A percentile compares a stretch with the other conserved stretches of the same genome.
Evolutionary conservation across 2,113 vertebrate species (phyloP).

Genomic region (Choloepus hoffmanni): DNA sequence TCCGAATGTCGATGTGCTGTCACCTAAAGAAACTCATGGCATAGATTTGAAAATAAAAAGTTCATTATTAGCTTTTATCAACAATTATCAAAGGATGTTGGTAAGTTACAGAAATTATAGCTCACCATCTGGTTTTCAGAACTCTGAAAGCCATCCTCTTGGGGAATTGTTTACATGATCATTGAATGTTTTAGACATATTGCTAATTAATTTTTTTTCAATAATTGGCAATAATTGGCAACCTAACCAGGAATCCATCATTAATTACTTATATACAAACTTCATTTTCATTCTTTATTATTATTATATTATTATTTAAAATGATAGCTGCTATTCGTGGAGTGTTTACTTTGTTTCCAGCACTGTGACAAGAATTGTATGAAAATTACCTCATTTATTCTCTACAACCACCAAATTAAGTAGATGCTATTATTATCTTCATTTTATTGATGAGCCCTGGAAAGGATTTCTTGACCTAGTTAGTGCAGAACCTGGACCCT

Average conservation of each 20-base stretch:
- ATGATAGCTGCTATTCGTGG: background rate
- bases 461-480: background rate
- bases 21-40: constrained; percentile 50
- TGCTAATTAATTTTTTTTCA: constrained; percentile 26
- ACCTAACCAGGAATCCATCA: background rate
- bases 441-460: background rate
- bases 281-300: background rate
- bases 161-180: constrained; percentile 37
- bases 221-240: background rate
- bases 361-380: background rate
- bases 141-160: constrained; percentile 2
- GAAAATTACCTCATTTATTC: background rate
- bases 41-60: constrained; percentile 54
- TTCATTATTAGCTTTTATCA: constrained; percentile 61
- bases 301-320: constrained; percentile 7
- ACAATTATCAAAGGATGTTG: constrained; percentile 54
- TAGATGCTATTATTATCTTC: background rate
- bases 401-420: background rate
- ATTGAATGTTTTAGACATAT: constrained; percentile 13
- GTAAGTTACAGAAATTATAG: constrained; percentile 54
- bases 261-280: background rate
- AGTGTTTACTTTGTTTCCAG: background rate
- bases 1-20: constrained; percentile 48
- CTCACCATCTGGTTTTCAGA: constrained; percentile 52
- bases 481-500: background rate